Conservation (phyloP, 2,888 invertebrate genomes). For the Gnatocerus cornutus region DNA sequence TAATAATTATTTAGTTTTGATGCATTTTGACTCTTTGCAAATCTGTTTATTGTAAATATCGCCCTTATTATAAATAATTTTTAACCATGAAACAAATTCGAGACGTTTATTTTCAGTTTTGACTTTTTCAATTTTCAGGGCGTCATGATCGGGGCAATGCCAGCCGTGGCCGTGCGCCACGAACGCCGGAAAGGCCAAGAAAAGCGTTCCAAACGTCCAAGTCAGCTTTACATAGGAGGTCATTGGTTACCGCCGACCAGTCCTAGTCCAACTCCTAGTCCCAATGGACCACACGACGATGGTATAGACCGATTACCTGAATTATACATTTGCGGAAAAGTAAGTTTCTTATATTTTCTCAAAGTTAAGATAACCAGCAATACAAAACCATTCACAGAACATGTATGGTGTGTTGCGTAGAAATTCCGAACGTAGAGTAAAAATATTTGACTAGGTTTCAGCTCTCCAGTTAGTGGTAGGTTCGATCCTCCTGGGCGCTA, state of each 20-base stretch:
- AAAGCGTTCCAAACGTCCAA: slow-evolving; percentile 77
- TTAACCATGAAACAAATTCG: too few relatives aligned
- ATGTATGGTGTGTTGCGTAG: too few relatives aligned
- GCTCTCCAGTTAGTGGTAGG: slow-evolving; percentile 84
- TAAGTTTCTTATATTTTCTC: slow-evolving; percentile 62
- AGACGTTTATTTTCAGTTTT: too few relatives aligned
- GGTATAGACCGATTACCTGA: slow-evolving; percentile 76
- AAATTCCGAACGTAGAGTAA: too few relatives aligned
- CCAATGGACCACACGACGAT: slow-evolving; percentile 72
- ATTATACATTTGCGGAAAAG: slow-evolving; percentile 84
- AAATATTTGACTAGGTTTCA: slow-evolving; percentile 74
- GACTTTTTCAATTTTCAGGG: too few relatives aligned
- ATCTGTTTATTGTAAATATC: too few relatives aligned
- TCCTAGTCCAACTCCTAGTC: slow-evolving; percentile 79
- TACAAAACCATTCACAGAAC: neutral
- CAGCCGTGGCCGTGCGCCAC: slow-evolving; percentile 88
- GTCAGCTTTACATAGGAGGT: slow-evolving; percentile 80
- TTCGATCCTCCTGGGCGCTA: slow-evolving; percentile 82
- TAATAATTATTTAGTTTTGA: too few relatives aligned
- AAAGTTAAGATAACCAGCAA: neutral
- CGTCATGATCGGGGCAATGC: slow-evolving; percentile 91
- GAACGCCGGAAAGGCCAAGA: slow-evolving; percentile 82
- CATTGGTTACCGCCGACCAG: slow-evolving; percentile 77
- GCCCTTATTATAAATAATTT: too few relatives aligned
- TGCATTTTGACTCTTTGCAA: too few relatives aligned